Evolutionary conservation across 2,888 invertebrate genomes (phyloP), one percentile per base, ranked within the genome.

Genomic region (Arctia plantaginis): DNA sequence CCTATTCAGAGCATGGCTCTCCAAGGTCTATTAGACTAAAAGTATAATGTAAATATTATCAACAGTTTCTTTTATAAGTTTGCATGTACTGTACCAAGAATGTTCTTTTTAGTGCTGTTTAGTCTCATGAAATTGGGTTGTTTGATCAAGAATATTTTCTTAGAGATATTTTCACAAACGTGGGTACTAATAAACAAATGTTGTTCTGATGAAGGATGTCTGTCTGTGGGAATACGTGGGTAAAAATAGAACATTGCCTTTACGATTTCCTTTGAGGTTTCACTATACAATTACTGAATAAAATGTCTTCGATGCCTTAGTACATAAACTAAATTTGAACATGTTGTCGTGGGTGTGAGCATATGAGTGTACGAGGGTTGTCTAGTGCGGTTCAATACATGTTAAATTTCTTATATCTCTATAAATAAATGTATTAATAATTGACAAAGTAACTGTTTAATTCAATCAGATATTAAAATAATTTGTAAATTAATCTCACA

Each of bases 231-330:
- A 30, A 62, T 62, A 62, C 8, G 30, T 18, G 8, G 30, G 18
- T 13, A 62, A 18, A 62, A 30, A 59, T 59, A 59, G 59, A 62
- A 62, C 7, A 62, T 62, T 15, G 30, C 6, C 15, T 0, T 62
- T 62, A 18, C 62, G 62, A 62, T 62, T 30, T 30, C 30, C 62
- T 62, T 62, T 62, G 62, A 62, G 30, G 62, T 30, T 62, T 62
- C 8, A 4, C 1, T 18, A 27, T 30, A 59, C 15, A 59, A 27
- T 15, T 62, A 62, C 15, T 18, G 18, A 62, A 6, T 62, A 62
- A 30, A 30, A 8, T 30, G 4, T 30, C 18, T 62, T 62, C 30
- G 62, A 59, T 27, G 59, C 4, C 27, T 12, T 59, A 27, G 15
- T 27, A 27, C 6, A 59, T 59, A 1, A 62, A 62, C 30, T 30